Evolutionary conservation across 2,113 vertebrate species (phyloP), one percentile per base, ranked within the genome.

Genomic region (Spermophilus dauricus): DNA sequence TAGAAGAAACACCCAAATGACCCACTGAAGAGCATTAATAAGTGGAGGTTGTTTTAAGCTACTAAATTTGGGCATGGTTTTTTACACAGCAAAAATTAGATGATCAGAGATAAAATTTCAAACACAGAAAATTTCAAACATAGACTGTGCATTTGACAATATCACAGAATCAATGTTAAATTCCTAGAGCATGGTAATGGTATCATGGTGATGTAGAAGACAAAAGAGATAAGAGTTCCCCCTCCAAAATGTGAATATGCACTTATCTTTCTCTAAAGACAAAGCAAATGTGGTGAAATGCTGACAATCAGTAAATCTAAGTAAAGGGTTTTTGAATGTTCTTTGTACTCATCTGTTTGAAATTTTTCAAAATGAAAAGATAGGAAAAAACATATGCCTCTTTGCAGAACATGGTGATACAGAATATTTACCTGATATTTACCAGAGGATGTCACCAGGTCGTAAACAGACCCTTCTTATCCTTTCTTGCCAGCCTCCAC

Each of bases 281-380:
- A 91, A 89, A 86, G 42, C 53, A 89, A 89, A 82, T 37, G 18
- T 37, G 24, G 30, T 5, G 77, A 96, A 89, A 95, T 77, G 26
- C 86, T 86, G 89, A 91, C 51, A 77, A 86, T 80, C 73, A 37
- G 20, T 39, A 95, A 90, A 93, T 45, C 26, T 75, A 95, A 93
- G 22, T 75, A 26, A 73, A 18, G 32, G 30, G 34, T 13, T 80
- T 96, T 69, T 2, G 22, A n/a, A 63, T 78, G 18, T 84, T 73
- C 85, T 78, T 91, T 91, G 37, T 24, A 91, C 18, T 87, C 63
- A 92, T 72, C 20, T 61, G 2, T 72, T 78, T 86, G 45, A 93
- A 70, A 88, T 45, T 93, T 95, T 95, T 91, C 63, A 91, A 80
- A 93, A 91, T 65, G 61, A 86, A 73, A 95, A 94, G 42, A 77